A percentile compares a stretch with the other conserved stretches of the same genome.
phyloP scores from a whole-genome alignment of 2,888 invertebrate species.

The Cancer borealis region DNA sequence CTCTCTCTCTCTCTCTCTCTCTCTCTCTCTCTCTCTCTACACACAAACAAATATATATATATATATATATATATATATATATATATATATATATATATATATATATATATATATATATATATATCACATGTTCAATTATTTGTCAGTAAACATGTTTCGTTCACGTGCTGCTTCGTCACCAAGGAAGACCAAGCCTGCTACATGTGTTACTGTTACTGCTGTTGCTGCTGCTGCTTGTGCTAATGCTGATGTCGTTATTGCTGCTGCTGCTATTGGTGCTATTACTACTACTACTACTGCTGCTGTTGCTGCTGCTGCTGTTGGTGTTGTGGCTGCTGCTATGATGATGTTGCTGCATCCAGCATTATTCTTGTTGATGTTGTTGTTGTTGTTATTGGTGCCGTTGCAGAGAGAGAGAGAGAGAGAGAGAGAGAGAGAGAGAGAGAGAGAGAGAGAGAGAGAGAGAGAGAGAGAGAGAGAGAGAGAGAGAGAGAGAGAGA shows the following conservation, averaged over 20 bases:
- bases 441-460: slow-evolving; percentile 23
- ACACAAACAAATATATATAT: not conserved
- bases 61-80: not conserved
- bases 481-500: slow-evolving; percentile 42
- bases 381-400: not conserved
- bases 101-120: not conserved
- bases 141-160: not conserved
- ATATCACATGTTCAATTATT: not conserved
- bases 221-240: not conserved
- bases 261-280: not conserved
- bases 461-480: slow-evolving; percentile 46
- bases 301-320: not conserved
- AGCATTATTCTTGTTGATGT: not conserved
- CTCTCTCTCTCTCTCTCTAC: slow-evolving; percentile 16
- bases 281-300: not conserved
- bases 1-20: slow-evolving; percentile 39
- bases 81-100: not conserved
- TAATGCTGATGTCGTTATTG: not conserved
- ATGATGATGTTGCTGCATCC: not conserved
- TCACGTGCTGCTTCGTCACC: not conserved
- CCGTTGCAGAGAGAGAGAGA: not conserved
- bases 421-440: slow-evolving; percentile 47
- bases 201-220: not conserved
- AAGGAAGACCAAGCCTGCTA: not conserved
- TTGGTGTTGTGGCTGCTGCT: not conserved